Conservation (phyloP, 2,888 invertebrate genomes). For the Eurytoma adleriae region DNA sequence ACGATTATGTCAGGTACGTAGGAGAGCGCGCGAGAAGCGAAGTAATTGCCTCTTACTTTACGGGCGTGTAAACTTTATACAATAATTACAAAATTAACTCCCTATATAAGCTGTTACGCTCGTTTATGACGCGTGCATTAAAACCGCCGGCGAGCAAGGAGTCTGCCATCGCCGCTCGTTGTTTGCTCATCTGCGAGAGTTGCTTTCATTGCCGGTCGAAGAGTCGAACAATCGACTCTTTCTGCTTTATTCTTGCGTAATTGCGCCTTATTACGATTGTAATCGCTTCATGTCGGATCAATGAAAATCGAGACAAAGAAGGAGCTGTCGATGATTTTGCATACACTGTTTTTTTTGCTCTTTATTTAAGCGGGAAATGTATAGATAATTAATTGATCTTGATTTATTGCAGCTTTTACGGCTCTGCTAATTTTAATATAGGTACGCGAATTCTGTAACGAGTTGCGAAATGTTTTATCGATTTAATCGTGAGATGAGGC, state of each 20-base stretch:
- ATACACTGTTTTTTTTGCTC: not conserved
- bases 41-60: constrained; percentile 19
- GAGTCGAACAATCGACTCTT: no score
- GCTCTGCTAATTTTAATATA: not conserved
- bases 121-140: not conserved
- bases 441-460: not conserved
- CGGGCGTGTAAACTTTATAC: not conserved
- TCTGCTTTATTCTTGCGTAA: not conserved
- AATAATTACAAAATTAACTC: not conserved
- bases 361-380: not conserved
- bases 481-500: not conserved
- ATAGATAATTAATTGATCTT: not conserved
- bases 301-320: not conserved
- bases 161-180: not conserved
- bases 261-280: constrained; percentile 8
- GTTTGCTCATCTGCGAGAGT: not conserved
- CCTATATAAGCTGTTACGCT: not conserved
- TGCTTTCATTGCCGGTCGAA: no score
- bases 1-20: not conserved
- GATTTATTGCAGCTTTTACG: not conserved
- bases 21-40: not conserved
- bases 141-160: not conserved
- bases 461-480: not conserved
- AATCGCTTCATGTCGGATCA: not conserved
- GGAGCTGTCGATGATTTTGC: not conserved